Percentiles rank a stretch among this genome's conserved stretches.
These are phyloP conservation scores for Meles meles DNA, from an alignment of 2,113 vertebrate species.

Conservation along the genomic window DNA sequence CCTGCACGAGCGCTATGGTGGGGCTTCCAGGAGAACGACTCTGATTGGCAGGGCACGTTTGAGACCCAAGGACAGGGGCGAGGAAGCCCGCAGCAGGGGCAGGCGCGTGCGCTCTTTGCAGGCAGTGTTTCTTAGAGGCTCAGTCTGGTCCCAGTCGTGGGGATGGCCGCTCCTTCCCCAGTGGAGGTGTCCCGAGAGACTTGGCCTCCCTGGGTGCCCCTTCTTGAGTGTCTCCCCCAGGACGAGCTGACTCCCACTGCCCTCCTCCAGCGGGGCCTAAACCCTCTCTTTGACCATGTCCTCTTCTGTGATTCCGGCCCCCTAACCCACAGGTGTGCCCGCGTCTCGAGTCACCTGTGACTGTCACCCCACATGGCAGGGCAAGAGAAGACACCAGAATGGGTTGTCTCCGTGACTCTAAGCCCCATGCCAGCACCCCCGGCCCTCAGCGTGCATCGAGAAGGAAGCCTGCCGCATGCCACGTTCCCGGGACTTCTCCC, in stretches of 20 bases:
- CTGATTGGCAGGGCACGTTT: no score
- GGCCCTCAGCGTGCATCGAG: neutral
- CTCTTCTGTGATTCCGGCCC: fast-evolving
- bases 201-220: fast-evolving
- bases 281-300: fast-evolving
- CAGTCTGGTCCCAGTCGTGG: fast-evolving
- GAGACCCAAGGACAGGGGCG: fast-evolving
- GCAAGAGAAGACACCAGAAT: neutral
- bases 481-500: neutral
- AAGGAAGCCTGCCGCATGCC: neutral
- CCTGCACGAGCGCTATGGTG: fast-evolving
- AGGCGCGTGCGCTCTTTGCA: fast-evolving
- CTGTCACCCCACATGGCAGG: fast-evolving
- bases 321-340: fast-evolving
- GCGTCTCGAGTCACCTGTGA: fast-evolving
- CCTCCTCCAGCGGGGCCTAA: fast-evolving
- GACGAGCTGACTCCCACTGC: fast-evolving
- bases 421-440: neutral
- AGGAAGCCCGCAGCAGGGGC: fast-evolving
- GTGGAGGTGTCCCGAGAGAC: fast-evolving
- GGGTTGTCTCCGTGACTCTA: neutral
- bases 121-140: neutral
- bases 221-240: neutral
- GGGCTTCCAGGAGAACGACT: fast-evolving
- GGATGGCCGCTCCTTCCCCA: fast-evolving